Evolutionary conservation across 2,113 vertebrate genomes (phyloP).

Genomic region (Myotis brandtii): DNA sequence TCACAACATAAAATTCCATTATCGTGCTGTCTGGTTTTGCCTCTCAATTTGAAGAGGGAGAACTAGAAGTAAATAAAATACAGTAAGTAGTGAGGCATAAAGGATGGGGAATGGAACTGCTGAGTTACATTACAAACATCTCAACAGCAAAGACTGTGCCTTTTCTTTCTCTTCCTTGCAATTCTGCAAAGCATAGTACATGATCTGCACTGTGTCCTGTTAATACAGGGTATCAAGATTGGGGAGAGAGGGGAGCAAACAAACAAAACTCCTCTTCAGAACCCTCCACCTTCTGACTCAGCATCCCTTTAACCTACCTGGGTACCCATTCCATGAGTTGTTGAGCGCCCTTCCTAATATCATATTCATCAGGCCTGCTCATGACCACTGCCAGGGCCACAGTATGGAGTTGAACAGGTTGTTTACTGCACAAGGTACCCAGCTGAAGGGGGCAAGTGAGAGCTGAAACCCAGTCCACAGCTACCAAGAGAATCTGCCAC

Average conservation of each 20-base stretch:
- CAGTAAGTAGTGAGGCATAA: background rate
- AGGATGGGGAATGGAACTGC: background rate
- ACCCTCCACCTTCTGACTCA: background rate
- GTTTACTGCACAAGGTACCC: background rate
- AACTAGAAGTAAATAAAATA: constrained; percentile 58
- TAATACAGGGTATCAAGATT: background rate
- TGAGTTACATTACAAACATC: background rate
- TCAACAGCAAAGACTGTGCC: background rate
- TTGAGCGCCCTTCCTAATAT: background rate
- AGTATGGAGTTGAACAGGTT: background rate
- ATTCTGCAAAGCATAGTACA: background rate
- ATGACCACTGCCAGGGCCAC: background rate
- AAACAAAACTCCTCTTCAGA: background rate
- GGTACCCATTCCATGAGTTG: background rate
- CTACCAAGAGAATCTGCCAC: background rate
- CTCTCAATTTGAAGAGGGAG: constrained; percentile 66
- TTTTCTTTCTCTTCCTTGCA: constrained; percentile 12
- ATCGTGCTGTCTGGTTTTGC: constrained; percentile 59
- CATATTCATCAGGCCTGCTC: background rate
- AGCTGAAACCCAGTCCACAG: background rate
- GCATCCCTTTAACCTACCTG: background rate
- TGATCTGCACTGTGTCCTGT: background rate
- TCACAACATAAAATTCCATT: constrained; percentile 69
- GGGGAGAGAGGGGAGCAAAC: background rate
- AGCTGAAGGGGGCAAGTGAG: background rate